A percentile compares a stretch with the other conserved stretches of the same genome.
Evolutionary conservation across 2,113 vertebrate genomes (phyloP).

Genomic region (Alces alces): DNA sequence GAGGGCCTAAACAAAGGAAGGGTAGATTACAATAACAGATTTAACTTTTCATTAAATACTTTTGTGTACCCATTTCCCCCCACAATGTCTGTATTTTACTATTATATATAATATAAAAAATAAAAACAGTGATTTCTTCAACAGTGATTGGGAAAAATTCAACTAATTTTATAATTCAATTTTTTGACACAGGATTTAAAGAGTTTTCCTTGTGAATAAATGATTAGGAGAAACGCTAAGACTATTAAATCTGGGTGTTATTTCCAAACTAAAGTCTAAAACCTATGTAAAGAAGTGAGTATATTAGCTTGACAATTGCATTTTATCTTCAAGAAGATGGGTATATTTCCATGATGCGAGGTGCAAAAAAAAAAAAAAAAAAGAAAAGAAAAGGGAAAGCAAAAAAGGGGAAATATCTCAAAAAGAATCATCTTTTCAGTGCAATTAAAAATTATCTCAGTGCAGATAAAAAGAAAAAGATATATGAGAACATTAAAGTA

Average conservation of each 20-base stretch:
- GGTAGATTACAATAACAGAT: background rate
- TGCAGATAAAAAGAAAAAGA: background rate
- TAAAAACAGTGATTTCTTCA: background rate
- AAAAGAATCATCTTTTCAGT: background rate
- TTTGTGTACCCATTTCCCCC: background rate
- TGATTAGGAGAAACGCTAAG: constrained; percentile 7
- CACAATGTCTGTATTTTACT: background rate
- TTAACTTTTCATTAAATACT: constrained; percentile 15
- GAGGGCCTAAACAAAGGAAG: background rate
- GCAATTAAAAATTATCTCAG: background rate
- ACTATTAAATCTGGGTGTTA: background rate
- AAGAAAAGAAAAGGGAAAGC: background rate
- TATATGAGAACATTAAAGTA: background rate
- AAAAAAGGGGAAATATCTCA: background rate
- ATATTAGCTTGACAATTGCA: background rate
- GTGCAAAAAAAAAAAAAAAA: background rate
- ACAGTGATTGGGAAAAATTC: background rate
- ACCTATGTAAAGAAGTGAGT: background rate
- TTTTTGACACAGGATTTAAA: background rate
- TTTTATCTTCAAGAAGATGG: constrained; percentile 14
- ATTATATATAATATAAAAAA: background rate
- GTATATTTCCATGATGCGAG: background rate
- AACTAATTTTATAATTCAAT: background rate
- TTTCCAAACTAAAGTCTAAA: background rate
- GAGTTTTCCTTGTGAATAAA: background rate